Evolutionary conservation across 1,140 invertebrate genomes (phyloP), one percentile per base, ranked within the genome.

Genomic region (Drosophila malerkotliana): DNA sequence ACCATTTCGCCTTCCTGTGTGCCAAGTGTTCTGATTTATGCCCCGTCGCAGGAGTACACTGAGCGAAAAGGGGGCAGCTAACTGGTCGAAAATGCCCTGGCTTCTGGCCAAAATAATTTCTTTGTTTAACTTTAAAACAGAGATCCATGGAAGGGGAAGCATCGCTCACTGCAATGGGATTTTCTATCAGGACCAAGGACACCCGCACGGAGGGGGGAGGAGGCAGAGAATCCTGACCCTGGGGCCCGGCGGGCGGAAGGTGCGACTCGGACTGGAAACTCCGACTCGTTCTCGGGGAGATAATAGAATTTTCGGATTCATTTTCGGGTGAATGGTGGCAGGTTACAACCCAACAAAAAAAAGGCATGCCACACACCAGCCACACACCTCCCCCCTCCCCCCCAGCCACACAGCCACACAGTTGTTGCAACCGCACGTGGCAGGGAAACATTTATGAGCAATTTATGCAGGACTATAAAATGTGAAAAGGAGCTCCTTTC

Each of bases 1-100:
- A 30, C 18, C 4, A 41, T 9, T 9, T 6, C 10, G 8, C 14
- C 4, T 32, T 21, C 15, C 10, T 47, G 41, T 63, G 52, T 78
- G 73, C 51, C 62, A 81, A 81, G 79, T 81, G 79, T 63, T 81
- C 57, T 81, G 78, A 81, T 81, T 81, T 81, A 81, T 81, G 72
- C 72, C 63, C 62, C 49, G 53, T 39, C 45, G 44, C 10, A 9
- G 26, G 24, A 2, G 44, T 4, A n/a, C 28, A 32, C 51, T 32
- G 51, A 26, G 14, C 34, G 10, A 4, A 32, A 52, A n/a, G 15
- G n/a, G 41, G 12, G 39, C n/a, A 3, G 10, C 32, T 15, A 15
- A 15, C 15, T 15, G 15, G 15, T 15, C 10, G 3, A 12, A 34
- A 34, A 34, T 12, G 32, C 9, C 34, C 10, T 12, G 34, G 9